Base-by-base conservation (phyloP, 2,113 vertebrate species). In the Sturnira hondurensis region DNA sequence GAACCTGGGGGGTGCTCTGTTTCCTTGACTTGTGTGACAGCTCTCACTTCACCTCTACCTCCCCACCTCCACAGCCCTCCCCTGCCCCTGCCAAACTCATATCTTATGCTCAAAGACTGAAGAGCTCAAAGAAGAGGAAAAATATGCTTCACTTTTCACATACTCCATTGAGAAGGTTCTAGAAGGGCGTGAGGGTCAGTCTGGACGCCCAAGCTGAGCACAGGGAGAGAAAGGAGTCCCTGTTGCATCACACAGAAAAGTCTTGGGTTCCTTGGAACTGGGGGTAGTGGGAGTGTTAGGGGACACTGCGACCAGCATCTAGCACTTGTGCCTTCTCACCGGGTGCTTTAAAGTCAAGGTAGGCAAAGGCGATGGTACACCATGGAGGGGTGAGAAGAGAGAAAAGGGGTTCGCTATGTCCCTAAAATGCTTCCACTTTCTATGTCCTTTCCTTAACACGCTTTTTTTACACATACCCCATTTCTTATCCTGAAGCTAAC, bases 221-320 rank as follows among this genome's bases (percentile, higher is more conserved):
- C 26, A 15, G 9, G 15, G 4, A 58, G 16, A 41, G 33, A 54
- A 1, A 36, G n/a, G 19, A 91, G 87, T 45, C 16, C 28, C 33
- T 9, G 22, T 1, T 24, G 14, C 58, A 16, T 13, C n/a, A 19
- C 3, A 36, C 22, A 52, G 3, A 22, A 50, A 2, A 45, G 11
- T 9, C 24, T 2, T 41, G 56, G 14, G 3, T 1, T 26, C 7
- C 43, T 45, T 2, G 24, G 24, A 24, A 12, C 8, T 31, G 2
- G 7, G 5, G 43, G 33, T 5, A 28, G 20, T 5, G 11, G 36
- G 20, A 22, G 3, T 12, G 10, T 31, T 0, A 28, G 13, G 10
- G 61, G 16, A 38, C 15, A 26, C 9, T 10, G 28, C 6, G 28
- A 7, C 45, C 28, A 26, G 36, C 4, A 20, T 47, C 11, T 2